phyloP scores from a whole-genome alignment of 2,888 invertebrate genomes.

The Ophion obscuratus region DNA sequence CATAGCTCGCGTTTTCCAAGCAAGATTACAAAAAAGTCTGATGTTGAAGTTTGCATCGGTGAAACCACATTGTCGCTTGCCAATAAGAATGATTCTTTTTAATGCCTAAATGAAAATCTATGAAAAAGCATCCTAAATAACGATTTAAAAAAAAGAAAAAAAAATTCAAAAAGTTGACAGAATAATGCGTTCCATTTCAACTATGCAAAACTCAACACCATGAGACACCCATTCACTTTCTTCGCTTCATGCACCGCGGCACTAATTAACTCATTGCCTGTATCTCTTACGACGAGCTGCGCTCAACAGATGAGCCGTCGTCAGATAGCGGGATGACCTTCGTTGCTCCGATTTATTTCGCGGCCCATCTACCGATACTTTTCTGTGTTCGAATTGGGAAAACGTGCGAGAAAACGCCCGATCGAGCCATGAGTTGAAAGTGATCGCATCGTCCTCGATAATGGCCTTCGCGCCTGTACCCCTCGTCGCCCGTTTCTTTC shows the following conservation, averaged over 20 bases:
- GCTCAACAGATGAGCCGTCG: neutral
- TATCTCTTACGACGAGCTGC: neutral
- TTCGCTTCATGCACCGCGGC: neutral
- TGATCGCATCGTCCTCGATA: neutral
- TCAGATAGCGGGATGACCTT: neutral
- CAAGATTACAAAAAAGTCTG: neutral
- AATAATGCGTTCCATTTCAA: neutral
- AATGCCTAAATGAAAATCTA: neutral
- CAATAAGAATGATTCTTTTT: neutral
- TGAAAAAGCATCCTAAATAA: neutral
- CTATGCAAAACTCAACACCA: neutral
- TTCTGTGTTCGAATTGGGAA: neutral
- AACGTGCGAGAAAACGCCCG: neutral
- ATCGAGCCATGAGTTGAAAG: neutral
- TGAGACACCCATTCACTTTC: neutral
- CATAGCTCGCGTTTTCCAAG: neutral
- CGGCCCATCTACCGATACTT: neutral
- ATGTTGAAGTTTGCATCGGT: neutral
- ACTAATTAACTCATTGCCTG: neutral
- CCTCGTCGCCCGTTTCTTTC: conserved; percentile 21
- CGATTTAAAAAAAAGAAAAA: neutral
- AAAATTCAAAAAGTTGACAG: neutral
- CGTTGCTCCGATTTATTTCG: neutral
- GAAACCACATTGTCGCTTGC: neutral
- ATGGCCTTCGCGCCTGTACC: neutral